phyloP scores from a whole-genome alignment of 2,888 invertebrate species.

The Ophion slaviceki region DNA sequence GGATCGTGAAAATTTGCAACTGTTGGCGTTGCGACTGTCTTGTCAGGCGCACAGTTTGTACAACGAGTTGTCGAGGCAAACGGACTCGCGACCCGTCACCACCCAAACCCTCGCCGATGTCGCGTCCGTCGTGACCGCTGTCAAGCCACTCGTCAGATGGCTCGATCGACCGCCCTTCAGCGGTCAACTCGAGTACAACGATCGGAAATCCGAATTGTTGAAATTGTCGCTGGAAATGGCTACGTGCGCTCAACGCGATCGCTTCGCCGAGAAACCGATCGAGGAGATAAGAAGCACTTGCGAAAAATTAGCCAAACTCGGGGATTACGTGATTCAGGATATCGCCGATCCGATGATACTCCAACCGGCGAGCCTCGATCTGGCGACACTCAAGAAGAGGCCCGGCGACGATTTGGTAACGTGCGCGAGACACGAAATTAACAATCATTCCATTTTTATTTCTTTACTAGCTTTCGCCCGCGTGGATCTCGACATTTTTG shows the following conservation, averaged over 20 bases:
- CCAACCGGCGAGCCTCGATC: constrained; percentile 95
- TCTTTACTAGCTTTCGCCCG: background rate
- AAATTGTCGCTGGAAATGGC: constrained; percentile 94
- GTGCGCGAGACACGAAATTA: constrained; percentile 10
- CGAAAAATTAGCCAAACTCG: constrained; percentile 90
- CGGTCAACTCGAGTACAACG: constrained; percentile 88
- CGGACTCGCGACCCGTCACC: constrained; percentile 87
- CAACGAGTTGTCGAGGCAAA: constrained; percentile 87
- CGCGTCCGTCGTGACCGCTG: constrained; percentile 91
- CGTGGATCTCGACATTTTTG: too few species aligned
- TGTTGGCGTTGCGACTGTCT: constrained; percentile 92
- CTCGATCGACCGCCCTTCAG: constrained; percentile 90
- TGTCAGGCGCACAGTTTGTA: constrained; percentile 92
- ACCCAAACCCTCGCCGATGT: constrained; percentile 94
- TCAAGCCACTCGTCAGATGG: constrained; percentile 96
- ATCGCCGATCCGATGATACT: constrained; percentile 95
- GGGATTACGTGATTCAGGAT: constrained; percentile 94
- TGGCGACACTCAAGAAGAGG: constrained; percentile 93
- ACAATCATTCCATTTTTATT: background rate
- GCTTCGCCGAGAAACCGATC: constrained; percentile 94
- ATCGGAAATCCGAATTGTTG: constrained; percentile 89
- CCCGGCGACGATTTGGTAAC: constrained; percentile 91
- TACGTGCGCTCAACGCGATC: constrained; percentile 94
- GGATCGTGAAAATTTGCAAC: constrained; percentile 96
- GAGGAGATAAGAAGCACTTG: constrained; percentile 90